phyloP scores from a whole-genome alignment of 1,140 invertebrate genomes.

The Drepana arcuata region DNA sequence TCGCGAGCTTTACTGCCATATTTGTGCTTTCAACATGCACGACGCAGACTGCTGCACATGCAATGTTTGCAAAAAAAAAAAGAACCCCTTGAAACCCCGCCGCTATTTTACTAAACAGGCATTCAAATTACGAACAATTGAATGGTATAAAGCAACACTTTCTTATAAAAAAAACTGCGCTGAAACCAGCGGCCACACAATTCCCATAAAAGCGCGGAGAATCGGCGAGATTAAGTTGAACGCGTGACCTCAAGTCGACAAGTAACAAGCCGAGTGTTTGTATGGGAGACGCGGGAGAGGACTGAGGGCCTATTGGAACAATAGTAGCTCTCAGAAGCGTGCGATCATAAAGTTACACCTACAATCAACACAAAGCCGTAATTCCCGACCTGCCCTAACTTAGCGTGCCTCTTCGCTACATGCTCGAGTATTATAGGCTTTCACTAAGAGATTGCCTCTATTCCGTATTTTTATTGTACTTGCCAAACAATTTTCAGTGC shows the following conservation, averaged over 20 bases:
- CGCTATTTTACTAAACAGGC: neutral
- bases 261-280: constrained; percentile 41
- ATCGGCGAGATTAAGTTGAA: constrained; percentile 43
- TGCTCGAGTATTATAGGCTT: constrained; percentile 17
- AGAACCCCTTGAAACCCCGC: neutral
- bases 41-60: neutral
- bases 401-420: constrained; percentile 15
- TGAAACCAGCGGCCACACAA: constrained; percentile 33
- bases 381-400: constrained; percentile 43
- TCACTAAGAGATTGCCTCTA: constrained; percentile 14
- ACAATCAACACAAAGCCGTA: constrained; percentile 38
- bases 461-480: no score
- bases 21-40: neutral
- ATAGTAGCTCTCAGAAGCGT: constrained; percentile 54
- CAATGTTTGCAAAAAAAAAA: constrained; percentile 4
- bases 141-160: constrained; percentile 18
- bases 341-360: constrained; percentile 56
- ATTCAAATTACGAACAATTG: constrained; percentile 16
- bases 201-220: constrained; percentile 42
- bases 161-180: constrained; percentile 24
- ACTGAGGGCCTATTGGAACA: constrained; percentile 48
- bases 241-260: constrained; percentile 38
- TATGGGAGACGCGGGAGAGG: constrained; percentile 26
- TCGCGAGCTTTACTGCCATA: constrained; percentile 3
- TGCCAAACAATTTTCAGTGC: constrained; percentile 5